Evolutionary conservation across 2,113 vertebrate species (phyloP).

Genomic region (Ictidomys tridecemlineatus): DNA sequence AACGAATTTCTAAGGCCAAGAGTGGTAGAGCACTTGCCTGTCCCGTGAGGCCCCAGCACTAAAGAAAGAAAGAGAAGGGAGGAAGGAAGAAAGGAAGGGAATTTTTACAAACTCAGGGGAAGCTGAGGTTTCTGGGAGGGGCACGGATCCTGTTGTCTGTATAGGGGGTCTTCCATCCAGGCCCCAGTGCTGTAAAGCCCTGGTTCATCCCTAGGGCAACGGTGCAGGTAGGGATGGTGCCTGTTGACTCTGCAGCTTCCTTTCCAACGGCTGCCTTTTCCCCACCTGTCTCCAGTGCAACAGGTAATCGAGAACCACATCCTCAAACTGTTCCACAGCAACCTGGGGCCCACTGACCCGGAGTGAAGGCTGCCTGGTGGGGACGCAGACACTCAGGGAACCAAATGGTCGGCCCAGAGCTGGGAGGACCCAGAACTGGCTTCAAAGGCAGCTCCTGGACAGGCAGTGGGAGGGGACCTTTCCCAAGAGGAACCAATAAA

Average conservation of each 20-base stretch:
- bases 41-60: no score
- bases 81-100: neutral
- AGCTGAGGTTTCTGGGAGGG: neutral
- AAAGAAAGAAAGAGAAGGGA: no score
- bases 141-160: neutral
- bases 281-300: conserved; percentile 88
- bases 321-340: conserved; percentile 89
- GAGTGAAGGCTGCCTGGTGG: conserved; percentile 37
- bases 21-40: no score
- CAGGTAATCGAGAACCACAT: conserved; percentile 94
- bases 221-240: no score
- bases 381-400: conserved; percentile 77
- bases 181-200: no score
- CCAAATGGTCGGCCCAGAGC: neutral
- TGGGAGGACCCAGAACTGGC: conserved; percentile 36
- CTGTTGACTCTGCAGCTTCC: fast-evolving
- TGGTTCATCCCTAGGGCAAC: fast-evolving
- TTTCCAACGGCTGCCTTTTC: fast-evolving
- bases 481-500: conserved; percentile 73
- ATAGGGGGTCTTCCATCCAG: neutral
- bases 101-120: neutral
- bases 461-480: conserved; percentile 13
- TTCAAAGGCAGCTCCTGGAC: conserved; percentile 75
- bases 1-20: no score
- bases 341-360: conserved; percentile 49